Percentiles rank a stretch among this genome's conserved stretches.
These are phyloP conservation scores for Mesochorus sp. DNA, from an alignment of 2,888 invertebrate genomes.

Conservation along the genomic window DNA sequence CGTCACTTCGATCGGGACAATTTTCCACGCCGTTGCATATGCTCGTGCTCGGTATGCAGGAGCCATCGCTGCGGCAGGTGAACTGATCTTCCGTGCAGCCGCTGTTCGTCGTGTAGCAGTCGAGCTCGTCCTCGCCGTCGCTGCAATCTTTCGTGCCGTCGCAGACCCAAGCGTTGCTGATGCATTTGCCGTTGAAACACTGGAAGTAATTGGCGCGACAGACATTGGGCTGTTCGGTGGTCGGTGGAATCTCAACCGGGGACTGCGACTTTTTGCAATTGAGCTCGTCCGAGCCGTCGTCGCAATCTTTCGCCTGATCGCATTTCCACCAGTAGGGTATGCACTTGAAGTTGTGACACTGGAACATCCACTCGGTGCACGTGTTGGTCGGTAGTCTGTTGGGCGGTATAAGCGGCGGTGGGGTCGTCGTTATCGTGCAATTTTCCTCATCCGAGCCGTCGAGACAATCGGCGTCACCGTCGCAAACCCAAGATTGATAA, in stretches of 20 bases:
- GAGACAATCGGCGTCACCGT: constrained; percentile 90
- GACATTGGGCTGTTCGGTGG: constrained; percentile 69
- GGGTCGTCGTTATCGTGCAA: constrained; percentile 85
- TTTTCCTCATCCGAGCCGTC: constrained; percentile 89
- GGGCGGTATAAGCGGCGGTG: constrained; percentile 69
- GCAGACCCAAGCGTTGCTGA: constrained; percentile 86
- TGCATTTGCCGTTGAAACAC: constrained; percentile 84
- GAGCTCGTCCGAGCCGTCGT: constrained; percentile 89
- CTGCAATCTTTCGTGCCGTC: constrained; percentile 85
- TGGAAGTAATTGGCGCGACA: constrained; percentile 85
- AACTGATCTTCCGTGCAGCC: constrained; percentile 83
- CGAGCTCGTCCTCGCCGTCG: constrained; percentile 85
- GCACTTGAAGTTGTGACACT: constrained; percentile 87
- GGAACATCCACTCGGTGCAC: constrained; percentile 91
- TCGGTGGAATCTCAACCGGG: constrained; percentile 62
- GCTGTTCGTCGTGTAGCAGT: constrained; percentile 80
- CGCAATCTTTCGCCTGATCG: constrained; percentile 90
- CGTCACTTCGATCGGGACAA: constrained; percentile 85
- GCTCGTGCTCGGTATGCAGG: constrained; percentile 83
- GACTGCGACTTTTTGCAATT: constrained; percentile 83
- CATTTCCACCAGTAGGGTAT: constrained; percentile 92
- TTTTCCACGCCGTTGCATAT: constrained; percentile 84
- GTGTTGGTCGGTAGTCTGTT: constrained; percentile 77
- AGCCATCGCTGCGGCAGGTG: constrained; percentile 85
- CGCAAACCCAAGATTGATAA: constrained; percentile 90